Percentiles rank a stretch among this genome's conserved stretches.
Conservation (phyloP, 2,888 invertebrate genomes). For the Drosophila affinis region DNA sequence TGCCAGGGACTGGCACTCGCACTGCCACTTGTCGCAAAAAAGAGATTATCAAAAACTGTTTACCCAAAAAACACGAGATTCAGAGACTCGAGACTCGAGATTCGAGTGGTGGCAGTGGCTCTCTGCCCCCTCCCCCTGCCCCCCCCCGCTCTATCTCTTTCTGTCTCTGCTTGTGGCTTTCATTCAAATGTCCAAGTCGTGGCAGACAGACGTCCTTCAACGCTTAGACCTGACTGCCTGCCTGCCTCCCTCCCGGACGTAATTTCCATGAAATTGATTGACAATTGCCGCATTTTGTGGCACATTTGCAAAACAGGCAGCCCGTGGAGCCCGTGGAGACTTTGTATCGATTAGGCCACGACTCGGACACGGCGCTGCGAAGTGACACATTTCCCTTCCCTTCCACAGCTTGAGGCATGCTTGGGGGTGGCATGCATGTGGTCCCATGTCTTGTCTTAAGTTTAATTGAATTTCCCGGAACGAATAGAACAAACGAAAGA, state of each 20-base stretch:
- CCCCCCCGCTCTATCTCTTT: no score
- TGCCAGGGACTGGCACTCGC: slow-evolving; percentile 45
- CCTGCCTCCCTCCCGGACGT: slow-evolving; percentile 46
- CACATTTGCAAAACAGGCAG: slow-evolving; percentile 65
- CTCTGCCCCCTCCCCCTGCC: slow-evolving; percentile 1
- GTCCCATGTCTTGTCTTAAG: slow-evolving; percentile 21
- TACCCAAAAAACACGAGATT: slow-evolving; percentile 35
- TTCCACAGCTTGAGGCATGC: background rate
- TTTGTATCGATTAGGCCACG: slow-evolving; percentile 69
- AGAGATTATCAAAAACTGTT: slow-evolving; percentile 76
- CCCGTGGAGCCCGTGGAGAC: slow-evolving; percentile 44
- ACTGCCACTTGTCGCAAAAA: background rate
- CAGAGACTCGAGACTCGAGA: slow-evolving; percentile 49
- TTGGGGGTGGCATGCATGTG: no score
- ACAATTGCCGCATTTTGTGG: slow-evolving; percentile 77
- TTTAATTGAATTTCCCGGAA: slow-evolving; percentile 58
- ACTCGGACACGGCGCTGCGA: slow-evolving; percentile 37
- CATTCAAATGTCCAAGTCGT: slow-evolving; percentile 28
- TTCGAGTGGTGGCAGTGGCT: slow-evolving; percentile 18
- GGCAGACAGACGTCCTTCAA: slow-evolving; percentile 58
- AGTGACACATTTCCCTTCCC: slow-evolving; percentile 4
- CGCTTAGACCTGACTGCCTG: slow-evolving; percentile 20
- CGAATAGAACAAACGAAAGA: background rate
- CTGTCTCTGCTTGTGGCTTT: slow-evolving; percentile 11
- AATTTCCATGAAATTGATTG: slow-evolving; percentile 78